Conservation (phyloP, 1,140 invertebrate genomes). For the Gerris buenoi region DNA sequence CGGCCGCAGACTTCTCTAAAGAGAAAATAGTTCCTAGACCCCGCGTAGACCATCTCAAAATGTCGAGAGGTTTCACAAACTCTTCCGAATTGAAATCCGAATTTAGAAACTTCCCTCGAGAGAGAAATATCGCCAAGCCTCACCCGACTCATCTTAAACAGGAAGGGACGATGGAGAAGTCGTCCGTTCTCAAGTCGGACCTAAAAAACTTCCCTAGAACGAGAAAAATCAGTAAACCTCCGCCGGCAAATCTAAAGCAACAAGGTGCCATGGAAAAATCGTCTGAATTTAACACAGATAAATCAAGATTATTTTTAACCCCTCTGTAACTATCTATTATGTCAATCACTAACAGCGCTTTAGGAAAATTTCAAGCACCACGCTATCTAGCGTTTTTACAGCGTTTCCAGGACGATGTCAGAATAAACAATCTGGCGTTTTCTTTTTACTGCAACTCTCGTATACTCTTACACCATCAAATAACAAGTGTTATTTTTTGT, state of each 20-base stretch:
- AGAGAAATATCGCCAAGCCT: background rate
- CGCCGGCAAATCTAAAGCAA: conserved; percentile 7
- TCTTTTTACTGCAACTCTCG: too few species aligned
- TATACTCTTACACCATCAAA: too few species aligned
- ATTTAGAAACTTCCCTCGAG: background rate
- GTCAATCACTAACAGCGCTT: too few species aligned
- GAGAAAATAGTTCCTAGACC: conserved; percentile 11
- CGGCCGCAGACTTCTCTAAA: conserved; percentile 18
- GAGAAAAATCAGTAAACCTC: conserved; percentile 12
- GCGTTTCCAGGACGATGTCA: too few species aligned
- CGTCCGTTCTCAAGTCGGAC: conserved; percentile 6
- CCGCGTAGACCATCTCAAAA: conserved; percentile 5
- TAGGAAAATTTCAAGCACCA: too few species aligned
- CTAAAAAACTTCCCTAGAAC: conserved; percentile 11
- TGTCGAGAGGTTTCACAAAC: background rate
- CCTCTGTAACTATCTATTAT: too few species aligned
- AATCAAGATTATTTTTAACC: too few species aligned
- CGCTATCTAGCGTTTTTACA: too few species aligned
- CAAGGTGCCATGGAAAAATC: conserved; percentile 10
- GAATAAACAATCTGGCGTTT: too few species aligned
- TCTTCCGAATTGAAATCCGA: background rate
- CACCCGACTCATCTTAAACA: conserved; percentile 4
- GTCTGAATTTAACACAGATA: conserved; percentile 17
- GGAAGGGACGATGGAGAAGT: conserved; percentile 10
- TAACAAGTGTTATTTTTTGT: too few species aligned